phyloP scores from a whole-genome alignment of 2,888 invertebrate genomes.

The Diloba caeruleocephala region DNA sequence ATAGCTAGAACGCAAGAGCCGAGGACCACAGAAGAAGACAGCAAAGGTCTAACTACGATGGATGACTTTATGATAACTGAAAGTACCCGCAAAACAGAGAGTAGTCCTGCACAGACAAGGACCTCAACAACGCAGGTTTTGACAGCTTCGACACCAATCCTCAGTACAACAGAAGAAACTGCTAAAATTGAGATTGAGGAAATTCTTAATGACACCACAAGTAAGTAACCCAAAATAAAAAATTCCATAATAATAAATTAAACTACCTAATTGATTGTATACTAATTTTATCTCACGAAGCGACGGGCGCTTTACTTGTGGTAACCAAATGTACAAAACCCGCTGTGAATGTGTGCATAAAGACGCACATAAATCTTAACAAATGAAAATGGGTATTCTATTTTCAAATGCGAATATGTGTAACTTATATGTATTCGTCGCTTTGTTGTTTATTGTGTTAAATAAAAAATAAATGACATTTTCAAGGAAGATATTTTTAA shows the following conservation, averaged over 20 bases:
- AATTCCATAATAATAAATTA: background rate
- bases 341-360: too few relatives aligned
- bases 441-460: too few relatives aligned
- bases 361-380: too few relatives aligned
- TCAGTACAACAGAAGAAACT: constrained; percentile 75
- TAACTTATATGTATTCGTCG: too few relatives aligned
- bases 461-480: too few relatives aligned
- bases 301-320: too few relatives aligned
- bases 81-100: constrained; percentile 55
- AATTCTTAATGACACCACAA: constrained; percentile 90
- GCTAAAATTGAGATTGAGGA: constrained; percentile 91
- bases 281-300: too few relatives aligned
- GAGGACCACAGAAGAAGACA: constrained; percentile 51
- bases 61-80: constrained; percentile 77
- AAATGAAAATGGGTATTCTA: too few relatives aligned
- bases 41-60: constrained; percentile 63
- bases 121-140: constrained; percentile 48
- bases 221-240: constrained; percentile 61
- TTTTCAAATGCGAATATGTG: too few relatives aligned
- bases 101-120: constrained; percentile 49
- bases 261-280: too few relatives aligned
- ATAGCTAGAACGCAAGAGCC: constrained; percentile 72
- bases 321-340: too few relatives aligned
- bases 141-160: constrained; percentile 49
- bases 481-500: too few relatives aligned